Conservation (phyloP, 2,888 invertebrate species). For the Ophioninae sp. region DNA sequence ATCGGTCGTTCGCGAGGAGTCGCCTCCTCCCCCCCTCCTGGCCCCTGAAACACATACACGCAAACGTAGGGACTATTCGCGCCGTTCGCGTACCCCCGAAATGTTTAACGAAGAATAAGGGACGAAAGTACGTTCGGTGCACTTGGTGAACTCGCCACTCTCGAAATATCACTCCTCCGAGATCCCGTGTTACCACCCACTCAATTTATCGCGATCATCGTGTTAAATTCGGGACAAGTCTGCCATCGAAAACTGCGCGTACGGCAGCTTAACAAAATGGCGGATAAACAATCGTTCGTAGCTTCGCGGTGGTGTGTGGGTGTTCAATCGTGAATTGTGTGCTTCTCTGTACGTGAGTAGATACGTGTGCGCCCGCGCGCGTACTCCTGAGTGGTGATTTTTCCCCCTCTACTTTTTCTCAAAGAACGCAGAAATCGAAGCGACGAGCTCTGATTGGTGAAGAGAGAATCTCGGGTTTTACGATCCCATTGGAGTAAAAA, state of each 20-base stretch:
- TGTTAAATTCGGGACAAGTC: conserved; percentile 59
- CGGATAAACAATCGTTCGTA: conserved; percentile 74
- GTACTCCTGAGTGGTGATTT: background rate
- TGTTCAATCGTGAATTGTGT: conserved; percentile 16
- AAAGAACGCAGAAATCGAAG: background rate
- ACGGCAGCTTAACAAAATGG: conserved; percentile 75
- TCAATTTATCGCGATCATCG: conserved; percentile 55
- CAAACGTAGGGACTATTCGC: conserved; percentile 26
- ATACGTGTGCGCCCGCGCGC: conserved; percentile 35
- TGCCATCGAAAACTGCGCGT: conserved; percentile 72
- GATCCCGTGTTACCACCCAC: conserved; percentile 26
- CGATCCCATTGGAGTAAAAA: too few species aligned
- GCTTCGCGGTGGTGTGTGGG: conserved; percentile 17
- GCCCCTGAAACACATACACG: conserved; percentile 8
- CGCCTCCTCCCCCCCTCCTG: background rate
- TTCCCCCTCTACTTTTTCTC: background rate
- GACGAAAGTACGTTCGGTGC: background rate
- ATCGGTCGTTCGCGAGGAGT: conserved; percentile 35
- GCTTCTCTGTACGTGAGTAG: conserved; percentile 11
- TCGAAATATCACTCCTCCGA: conserved; percentile 27
- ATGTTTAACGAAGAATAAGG: background rate
- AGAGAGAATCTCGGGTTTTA: too few species aligned
- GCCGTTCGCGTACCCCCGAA: conserved; percentile 26
- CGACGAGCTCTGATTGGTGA: conserved; percentile 26
- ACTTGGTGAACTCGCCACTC: background rate